Evolutionary conservation across 2,113 vertebrate species (phyloP), one percentile per base, ranked within the genome.

Genomic region (Catharus fuscescens): DNA sequence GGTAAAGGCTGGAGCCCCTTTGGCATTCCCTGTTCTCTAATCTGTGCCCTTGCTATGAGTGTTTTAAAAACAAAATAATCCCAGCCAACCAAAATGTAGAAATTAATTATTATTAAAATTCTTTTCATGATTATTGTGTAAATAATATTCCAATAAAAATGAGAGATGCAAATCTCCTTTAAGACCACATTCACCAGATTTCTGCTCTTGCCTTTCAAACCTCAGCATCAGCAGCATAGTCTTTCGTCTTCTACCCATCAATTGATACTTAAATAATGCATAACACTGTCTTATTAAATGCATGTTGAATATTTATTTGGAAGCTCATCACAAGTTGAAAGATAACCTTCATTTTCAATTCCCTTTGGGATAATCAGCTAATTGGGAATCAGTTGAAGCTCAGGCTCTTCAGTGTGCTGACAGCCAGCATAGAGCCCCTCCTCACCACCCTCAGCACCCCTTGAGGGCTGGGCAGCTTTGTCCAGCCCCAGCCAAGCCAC

Each of bases 321-420:
- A 73, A 85, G 95, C 96, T 96, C 96, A 94, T 97, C 81, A 92
- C 93, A 94, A 90, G 90, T 91, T 97, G 96, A 97, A 97, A 97
- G 95, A 96, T 96, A 95, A 96, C 95, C 95, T 97, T 97, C 96
- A 97, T 97, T 97, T 97, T 65, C 93, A 97, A 97, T 97, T 97
- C 97, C 91, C 95, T 97, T 97, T 97, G 95, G 96, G 91, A 94
- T 96, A 97, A 97, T 97, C 95, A 97, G 95, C 87, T 97, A 96
- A 97, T 97, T 97, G 95, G 95, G 86, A 44, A 95, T 92, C 86
- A 96, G 83, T 91, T 87, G 80, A 90, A 91, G 88, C 87, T 93
- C 93, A 94, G 92, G 18, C 89, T 93, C 72, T 36, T 67, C 92
- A 71, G 66, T 2, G 23, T 81, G 70, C 60, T 90, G 84, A 86